Evolutionary conservation across 2,888 invertebrate genomes (phyloP).

Genomic region (Pristionchus japonicus): DNA sequence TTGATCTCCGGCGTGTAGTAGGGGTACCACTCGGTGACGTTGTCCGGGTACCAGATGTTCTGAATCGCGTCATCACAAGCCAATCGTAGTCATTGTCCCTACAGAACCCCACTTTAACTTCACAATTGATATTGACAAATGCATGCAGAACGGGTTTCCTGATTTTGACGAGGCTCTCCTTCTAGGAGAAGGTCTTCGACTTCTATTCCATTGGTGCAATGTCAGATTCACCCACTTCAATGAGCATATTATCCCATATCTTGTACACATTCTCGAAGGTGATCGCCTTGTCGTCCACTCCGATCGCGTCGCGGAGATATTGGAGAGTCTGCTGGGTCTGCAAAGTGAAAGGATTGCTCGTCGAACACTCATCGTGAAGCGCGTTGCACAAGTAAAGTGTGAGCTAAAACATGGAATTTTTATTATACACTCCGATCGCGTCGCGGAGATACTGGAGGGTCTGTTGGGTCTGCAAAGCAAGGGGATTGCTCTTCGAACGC

Average conservation of each 20-base stretch:
- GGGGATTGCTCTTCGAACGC: no score
- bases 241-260: slow-evolving; percentile 40
- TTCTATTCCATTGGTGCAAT: no score
- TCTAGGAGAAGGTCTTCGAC: no score
- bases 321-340: background rate
- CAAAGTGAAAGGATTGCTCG: no score
- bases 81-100: no score
- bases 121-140: no score
- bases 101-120: no score
- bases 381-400: no score
- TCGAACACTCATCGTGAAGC: no score
- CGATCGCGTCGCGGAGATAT: background rate
- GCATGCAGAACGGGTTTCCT: no score
- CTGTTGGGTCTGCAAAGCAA: background rate
- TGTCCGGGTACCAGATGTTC: background rate
- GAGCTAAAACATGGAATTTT: no score
- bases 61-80: background rate
- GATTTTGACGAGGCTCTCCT: no score
- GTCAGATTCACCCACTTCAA: slow-evolving; percentile 4
- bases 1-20: slow-evolving; percentile 1
- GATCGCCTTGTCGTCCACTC: background rate
- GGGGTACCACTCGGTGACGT: slow-evolving; percentile 26
- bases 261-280: slow-evolving; percentile 35
- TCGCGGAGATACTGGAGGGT: background rate
- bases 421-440: background rate